Evolutionary conservation across 2,113 vertebrate species (phyloP), one percentile per base, ranked within the genome.

Genomic region (Macrotus californicus): DNA sequence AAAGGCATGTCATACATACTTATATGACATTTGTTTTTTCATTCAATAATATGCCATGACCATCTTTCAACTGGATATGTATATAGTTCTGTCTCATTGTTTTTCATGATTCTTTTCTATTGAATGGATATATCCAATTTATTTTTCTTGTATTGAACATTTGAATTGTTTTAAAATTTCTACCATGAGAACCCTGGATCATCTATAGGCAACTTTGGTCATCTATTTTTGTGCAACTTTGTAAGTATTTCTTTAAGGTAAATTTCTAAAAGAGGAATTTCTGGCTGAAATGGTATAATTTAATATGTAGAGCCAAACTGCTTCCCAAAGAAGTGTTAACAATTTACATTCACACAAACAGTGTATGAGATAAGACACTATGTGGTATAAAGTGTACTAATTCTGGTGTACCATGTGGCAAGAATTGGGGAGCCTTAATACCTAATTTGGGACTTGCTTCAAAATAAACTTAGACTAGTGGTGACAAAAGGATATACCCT

Each of bases 351-450:
- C 43, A 39, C 7, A 59, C 3, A 70, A 80, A 86, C 8, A 67
- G 56, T 46, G 64, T 22, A 67, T n/a, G 11, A 29, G n/a, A 4
- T 31, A 73, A 79, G 75, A 96, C 97, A 96, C 96, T 95, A 97
- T 97, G n/a, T 95, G 97, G 97, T 97, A 88, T 96, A 97, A 96
- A 54, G 41, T 61, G 75, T 59, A 80, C 48, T 92, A 93, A 39
- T 56, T 91, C 24, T 64, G 50, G 69, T 6, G 43, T 22, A 31
- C 22, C 41, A 19, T 8, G 3, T n/a, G 36, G 41, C 50, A 84
- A 91, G 39, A 69, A 79, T 7, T 64, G n/a, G 50, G 19, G 29
- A 88, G 46, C 18, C 6, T 85, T 81, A 48, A n/a, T 81, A 75
- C 75, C 41, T 93, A 83, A 24, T 70, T 75, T 70, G 34, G 59